Percentiles rank a stretch among this genome's conserved stretches.
phyloP scores from a whole-genome alignment of 1,140 invertebrate genomes.

The Ptiloglossa arizonensis region DNA sequence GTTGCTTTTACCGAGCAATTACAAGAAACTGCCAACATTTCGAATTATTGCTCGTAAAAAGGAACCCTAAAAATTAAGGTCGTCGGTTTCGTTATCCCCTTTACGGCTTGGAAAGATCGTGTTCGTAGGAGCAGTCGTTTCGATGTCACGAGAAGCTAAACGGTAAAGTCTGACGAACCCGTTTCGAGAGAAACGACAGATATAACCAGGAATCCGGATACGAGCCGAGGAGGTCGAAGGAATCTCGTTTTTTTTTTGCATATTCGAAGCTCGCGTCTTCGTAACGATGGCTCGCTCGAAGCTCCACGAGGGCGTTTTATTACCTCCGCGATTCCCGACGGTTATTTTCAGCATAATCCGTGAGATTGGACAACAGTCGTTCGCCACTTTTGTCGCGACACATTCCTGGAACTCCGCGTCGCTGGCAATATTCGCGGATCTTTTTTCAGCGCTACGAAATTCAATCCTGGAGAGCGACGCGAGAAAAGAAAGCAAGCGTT shows the following conservation, averaged over 20 bases:
- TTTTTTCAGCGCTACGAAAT: not conserved
- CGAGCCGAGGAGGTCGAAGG: not conserved
- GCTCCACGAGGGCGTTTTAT: conserved; percentile 10
- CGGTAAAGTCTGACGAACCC: not conserved
- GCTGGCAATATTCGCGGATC: not conserved
- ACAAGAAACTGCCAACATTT: no score
- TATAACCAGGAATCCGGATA: not conserved
- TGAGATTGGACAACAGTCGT: conserved; percentile 6
- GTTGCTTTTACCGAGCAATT: not conserved
- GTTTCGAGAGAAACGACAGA: no score
- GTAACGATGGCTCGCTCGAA: not conserved
- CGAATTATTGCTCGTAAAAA: not conserved
- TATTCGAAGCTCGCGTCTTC: conserved; percentile 10
- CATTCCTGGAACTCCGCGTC: not conserved
- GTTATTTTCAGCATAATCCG: conserved; percentile 1
- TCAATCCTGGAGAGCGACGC: no score
- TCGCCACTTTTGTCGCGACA: not conserved
- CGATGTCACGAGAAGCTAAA: not conserved
- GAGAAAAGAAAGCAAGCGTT: no score
- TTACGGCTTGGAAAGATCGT: not conserved
- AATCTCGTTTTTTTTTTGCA: conserved; percentile 5
- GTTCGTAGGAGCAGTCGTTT: not conserved
- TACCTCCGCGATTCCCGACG: not conserved
- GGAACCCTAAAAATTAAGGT: not conserved
- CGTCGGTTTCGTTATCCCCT: not conserved